phyloP scores from a whole-genome alignment of 1,140 invertebrate species.

The Drosophila pseudoobscura region DNA sequence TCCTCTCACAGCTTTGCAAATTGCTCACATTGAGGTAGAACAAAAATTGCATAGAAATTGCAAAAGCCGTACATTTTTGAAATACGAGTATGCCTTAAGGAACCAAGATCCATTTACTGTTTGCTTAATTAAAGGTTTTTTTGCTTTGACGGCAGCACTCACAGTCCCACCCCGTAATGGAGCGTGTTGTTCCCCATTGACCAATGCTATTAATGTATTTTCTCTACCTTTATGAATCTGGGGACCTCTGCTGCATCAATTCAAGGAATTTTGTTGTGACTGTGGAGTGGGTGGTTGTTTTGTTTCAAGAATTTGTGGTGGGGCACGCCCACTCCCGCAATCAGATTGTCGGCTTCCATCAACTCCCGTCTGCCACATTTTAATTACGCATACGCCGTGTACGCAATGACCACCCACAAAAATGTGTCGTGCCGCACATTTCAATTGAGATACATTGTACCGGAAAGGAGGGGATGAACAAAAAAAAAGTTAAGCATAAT shows the following conservation, averaged over 20 bases:
- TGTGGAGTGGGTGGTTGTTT: background rate
- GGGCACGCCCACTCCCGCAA: background rate
- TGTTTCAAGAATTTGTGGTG: background rate
- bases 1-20: too few species aligned
- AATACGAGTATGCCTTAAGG: too few species aligned
- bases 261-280: background rate
- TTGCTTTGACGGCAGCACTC: too few species aligned
- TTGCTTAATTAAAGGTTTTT: too few species aligned
- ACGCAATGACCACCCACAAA: constrained; percentile 4
- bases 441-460: constrained; percentile 10
- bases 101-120: too few species aligned
- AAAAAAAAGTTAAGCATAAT: constrained; percentile 3
- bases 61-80: too few species aligned
- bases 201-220: background rate
- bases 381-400: constrained; percentile 30
- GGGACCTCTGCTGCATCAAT: background rate
- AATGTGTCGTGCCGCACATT: constrained; percentile 18
- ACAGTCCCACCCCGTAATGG: too few species aligned
- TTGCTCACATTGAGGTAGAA: too few species aligned
- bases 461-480: background rate
- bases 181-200: too few species aligned
- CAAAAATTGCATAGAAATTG: too few species aligned
- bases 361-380: constrained; percentile 14
- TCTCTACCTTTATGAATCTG: background rate
- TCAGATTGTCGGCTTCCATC: too few species aligned